Percentiles rank a stretch among this genome's conserved stretches.
phyloP scores from a whole-genome alignment of 2,888 invertebrate genomes.

The Leucania comma region DNA sequence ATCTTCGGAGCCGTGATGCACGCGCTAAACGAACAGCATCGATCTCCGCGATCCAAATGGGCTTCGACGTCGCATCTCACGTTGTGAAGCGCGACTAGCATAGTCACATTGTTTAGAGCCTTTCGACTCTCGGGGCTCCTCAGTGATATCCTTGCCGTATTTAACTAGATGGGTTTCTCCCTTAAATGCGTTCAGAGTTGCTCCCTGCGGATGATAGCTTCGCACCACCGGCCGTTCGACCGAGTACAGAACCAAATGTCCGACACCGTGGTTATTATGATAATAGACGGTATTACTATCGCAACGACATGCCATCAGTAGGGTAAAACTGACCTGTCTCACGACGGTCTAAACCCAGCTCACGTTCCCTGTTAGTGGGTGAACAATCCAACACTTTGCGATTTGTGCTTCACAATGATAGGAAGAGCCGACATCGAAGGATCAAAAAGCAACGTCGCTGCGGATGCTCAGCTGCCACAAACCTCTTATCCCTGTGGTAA shows the following conservation, averaged over 20 bases:
- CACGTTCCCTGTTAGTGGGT: conserved; percentile 92
- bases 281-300: conserved; percentile 90
- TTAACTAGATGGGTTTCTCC: conserved; percentile 91
- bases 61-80: conserved; percentile 79
- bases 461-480: conserved; percentile 92
- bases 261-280: conserved; percentile 91
- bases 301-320: conserved; percentile 90
- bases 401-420: conserved; percentile 94
- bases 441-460: conserved; percentile 93
- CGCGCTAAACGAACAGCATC: conserved; percentile 73
- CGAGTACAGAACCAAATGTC: conserved; percentile 91
- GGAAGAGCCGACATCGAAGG: conserved; percentile 94
- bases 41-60: conserved; percentile 76
- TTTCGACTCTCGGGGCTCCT: conserved; percentile 83
- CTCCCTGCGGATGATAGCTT: conserved; percentile 90
- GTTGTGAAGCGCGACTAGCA: conserved; percentile 74
- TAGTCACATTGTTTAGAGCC: conserved; percentile 86
- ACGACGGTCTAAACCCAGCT: conserved; percentile 93
- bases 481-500: conserved; percentile 94
- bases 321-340: conserved; percentile 92
- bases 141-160: conserved; percentile 83
- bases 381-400: conserved; percentile 94
- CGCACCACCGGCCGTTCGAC: conserved; percentile 92
- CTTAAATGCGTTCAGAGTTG: conserved; percentile 85
- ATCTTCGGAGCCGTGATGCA: conserved; percentile 68